These are phyloP conservation scores for Antrozous pallidus DNA, from an alignment of 2,797 vertebrate genomes.

Conservation along the genomic window DNA sequence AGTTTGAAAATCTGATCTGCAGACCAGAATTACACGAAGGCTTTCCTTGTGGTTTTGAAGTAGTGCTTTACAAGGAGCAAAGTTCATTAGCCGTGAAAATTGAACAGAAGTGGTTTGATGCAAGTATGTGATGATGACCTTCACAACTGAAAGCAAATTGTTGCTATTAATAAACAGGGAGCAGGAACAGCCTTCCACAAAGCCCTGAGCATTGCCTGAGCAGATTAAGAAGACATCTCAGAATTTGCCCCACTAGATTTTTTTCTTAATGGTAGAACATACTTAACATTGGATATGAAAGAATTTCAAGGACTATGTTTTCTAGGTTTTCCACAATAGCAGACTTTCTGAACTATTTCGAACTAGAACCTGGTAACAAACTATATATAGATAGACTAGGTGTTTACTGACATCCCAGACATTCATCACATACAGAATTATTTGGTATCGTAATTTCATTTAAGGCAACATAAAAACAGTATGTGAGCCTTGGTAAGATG, in stretches of 20 bases:
- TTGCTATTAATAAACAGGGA: conserved; percentile 2
- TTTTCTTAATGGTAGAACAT: not conserved
- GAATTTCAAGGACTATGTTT: not conserved
- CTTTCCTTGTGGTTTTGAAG: conserved; percentile 82
- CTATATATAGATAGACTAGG: not conserved
- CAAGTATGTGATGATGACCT: conserved; percentile 43
- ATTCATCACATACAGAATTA: not conserved
- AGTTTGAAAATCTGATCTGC: conserved; percentile 77
- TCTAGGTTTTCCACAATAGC: not conserved
- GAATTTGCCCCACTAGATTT: not conserved
- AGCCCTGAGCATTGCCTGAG: not conserved
- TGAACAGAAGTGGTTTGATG: conserved; percentile 71
- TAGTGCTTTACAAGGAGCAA: conserved; percentile 76
- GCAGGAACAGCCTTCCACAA: not conserved
- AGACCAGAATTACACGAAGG: conserved; percentile 72
- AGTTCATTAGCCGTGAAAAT: conserved; percentile 65
- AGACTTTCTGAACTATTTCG: not conserved
- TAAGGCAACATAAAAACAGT: not conserved
- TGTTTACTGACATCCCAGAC: not conserved
- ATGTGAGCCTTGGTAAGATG: not conserved
- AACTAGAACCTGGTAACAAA: not conserved
- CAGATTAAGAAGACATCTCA: not conserved
- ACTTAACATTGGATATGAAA: not conserved
- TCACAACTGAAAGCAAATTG: conserved; percentile 59
- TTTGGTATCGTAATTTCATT: conserved; percentile 8